These are phyloP conservation scores for Arrhamphus sclerolepis DNA, from an alignment of 2,797 vertebrate genomes.

Conservation along the genomic window DNA sequence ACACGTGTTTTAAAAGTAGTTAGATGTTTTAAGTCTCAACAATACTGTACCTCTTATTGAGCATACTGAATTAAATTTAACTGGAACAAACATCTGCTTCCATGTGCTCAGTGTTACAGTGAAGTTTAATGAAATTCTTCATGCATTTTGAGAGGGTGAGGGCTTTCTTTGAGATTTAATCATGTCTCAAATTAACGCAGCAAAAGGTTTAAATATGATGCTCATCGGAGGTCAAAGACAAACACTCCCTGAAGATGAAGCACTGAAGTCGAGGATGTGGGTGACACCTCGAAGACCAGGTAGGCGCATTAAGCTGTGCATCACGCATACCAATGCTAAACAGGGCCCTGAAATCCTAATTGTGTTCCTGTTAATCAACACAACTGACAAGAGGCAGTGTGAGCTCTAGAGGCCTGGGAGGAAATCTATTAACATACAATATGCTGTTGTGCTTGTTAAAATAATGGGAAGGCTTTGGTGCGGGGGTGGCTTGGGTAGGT, in stretches of 20 bases:
- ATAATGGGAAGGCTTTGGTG: constrained; percentile 74
- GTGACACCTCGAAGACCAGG: constrained; percentile 26
- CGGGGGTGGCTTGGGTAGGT: constrained; percentile 53
- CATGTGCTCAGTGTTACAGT: neutral
- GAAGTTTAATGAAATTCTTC: constrained; percentile 21
- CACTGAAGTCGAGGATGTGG: constrained; percentile 20
- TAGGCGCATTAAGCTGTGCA: constrained; percentile 41
- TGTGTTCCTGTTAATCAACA: constrained; percentile 75
- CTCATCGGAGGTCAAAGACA: constrained; percentile 44
- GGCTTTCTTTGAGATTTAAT: constrained; percentile 44
- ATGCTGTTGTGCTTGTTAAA: constrained; percentile 78
- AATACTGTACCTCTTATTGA: constrained; percentile 1
- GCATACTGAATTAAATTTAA: neutral
- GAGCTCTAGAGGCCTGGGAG: constrained; percentile 65
- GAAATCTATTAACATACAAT: constrained; percentile 80
- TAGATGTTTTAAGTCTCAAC: too few species aligned
- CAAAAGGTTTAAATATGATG: constrained; percentile 40
- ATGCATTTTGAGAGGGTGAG: constrained; percentile 17
- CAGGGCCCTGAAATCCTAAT: constrained; percentile 68
- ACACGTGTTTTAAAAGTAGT: too few species aligned
- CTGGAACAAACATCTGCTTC: too few species aligned
- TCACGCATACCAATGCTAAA: constrained; percentile 71
- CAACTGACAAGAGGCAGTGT: constrained; percentile 69
- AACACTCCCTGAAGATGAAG: constrained; percentile 39
- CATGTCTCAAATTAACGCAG: constrained; percentile 48